A percentile compares a stretch with the other conserved stretches of the same genome.
phyloP scores from a whole-genome alignment of 2,113 vertebrate species.

The Alligator sinensis region DNA sequence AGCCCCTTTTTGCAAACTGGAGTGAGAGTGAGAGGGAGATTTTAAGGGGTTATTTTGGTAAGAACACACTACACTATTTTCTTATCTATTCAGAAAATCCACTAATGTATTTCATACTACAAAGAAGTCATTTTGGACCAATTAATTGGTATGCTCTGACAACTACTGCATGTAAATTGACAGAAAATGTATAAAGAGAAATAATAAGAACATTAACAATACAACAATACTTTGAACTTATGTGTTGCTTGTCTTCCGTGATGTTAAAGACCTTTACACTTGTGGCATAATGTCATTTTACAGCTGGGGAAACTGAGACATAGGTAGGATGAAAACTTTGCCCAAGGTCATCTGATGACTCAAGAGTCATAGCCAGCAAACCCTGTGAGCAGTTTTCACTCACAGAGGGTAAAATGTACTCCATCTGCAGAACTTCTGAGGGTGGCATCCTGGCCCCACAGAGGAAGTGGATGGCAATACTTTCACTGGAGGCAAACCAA shows the following conservation, averaged over 20 bases:
- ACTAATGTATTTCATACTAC: background rate
- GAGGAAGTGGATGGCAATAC: background rate
- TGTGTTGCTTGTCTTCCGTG: background rate
- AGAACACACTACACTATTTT: background rate
- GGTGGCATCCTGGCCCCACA: background rate
- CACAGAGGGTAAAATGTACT: background rate
- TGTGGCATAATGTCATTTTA: rapidly evolving
- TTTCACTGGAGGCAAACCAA: background rate
- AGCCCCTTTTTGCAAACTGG: background rate
- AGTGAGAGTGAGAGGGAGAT: no score
- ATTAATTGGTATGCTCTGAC: background rate
- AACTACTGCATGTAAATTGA: background rate
- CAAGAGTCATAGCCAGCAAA: background rate
- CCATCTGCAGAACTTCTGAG: rapidly evolving
- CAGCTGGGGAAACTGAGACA: background rate
- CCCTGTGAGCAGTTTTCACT: background rate
- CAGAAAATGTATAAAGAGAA: conserved; percentile 13
- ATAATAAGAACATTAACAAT: background rate
- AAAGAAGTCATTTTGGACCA: conserved; percentile 4
- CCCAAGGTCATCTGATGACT: background rate
- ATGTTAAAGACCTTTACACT: background rate
- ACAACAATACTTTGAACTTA: background rate
- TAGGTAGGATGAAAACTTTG: rapidly evolving
- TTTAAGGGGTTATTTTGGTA: background rate
- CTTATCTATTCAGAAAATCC: background rate